Evolutionary conservation across 2,888 invertebrate species (phyloP), one percentile per base, ranked within the genome.

Genomic region (Zhuqinia jingwanae): DNA sequence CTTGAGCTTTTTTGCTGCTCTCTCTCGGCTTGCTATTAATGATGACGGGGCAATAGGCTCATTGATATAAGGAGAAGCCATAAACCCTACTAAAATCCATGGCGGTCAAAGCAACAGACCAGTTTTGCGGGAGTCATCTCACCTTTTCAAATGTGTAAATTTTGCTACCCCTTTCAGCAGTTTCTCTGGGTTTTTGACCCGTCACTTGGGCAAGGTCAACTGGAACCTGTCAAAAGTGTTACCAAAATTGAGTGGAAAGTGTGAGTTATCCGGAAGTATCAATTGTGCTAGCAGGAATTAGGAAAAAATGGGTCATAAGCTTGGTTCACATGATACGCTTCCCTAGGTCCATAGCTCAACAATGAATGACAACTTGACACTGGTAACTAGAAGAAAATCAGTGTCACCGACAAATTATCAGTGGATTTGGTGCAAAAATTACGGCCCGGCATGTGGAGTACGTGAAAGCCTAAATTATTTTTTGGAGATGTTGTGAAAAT

Each of bases 31-130:
- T 76, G 30, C 36, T 36, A 22, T 30, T n/a, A 53, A 56, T 79
- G 85, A 79, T 86, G 86, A 86, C 87, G 87, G 87, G 87, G 87
- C 82, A 87, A 83, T 83, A 58, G 84, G 84, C 47, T 56, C 22
- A 15, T 20, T 53, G 76, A 76, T 65, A 87, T 76, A 27, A 1
- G 50, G 87, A 84, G 79, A 84, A 87, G 80, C 80, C 87, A 84
- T 87, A 87, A 87, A 84, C 84, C 78, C 83, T 84, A 78, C 79
- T 87, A 87, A 87, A 87, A 87, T 87, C 87, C 87, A 87, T 87
- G 87, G 87, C 87, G 87, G 84, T 87, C 87, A 87, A 84, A 87
- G 87, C 87, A 84, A 84, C 83, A 87, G 84, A 80, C 80, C 76
- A 36, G 83, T 84, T 84, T 84, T 84, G 87, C 87, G 87, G 87